These are phyloP conservation scores for Epicampocera succincta DNA, from an alignment of 2,888 invertebrate genomes.

Conservation along the genomic window DNA sequence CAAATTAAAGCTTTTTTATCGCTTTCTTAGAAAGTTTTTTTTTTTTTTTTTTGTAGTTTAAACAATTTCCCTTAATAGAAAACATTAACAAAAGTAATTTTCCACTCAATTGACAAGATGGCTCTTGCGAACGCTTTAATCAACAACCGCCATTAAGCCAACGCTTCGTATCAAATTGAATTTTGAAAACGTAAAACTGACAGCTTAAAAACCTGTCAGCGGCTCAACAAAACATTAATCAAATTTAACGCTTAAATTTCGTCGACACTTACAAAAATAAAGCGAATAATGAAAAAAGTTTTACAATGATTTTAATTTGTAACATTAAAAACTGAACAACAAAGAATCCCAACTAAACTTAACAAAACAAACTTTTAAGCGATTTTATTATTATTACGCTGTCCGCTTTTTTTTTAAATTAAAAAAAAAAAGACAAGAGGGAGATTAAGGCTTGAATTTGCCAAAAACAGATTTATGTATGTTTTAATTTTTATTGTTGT, in stretches of 20 bases:
- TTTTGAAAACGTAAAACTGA: constrained; percentile 55
- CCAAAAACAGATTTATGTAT: constrained; percentile 47
- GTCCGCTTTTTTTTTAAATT: constrained; percentile 16
- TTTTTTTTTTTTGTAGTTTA: constrained; percentile 17
- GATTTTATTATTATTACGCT: constrained; percentile 12
- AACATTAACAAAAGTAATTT: constrained; percentile 52
- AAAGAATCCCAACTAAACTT: neutral
- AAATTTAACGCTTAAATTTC: constrained; percentile 62
- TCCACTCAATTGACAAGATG: constrained; percentile 58
- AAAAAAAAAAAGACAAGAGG: neutral
- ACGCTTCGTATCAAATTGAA: constrained; percentile 23
- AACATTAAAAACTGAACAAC: neutral
- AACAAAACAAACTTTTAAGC: constrained; percentile 11
- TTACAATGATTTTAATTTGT: constrained; percentile 36
- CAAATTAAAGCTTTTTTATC: neutral
- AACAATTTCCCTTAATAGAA: constrained; percentile 10
- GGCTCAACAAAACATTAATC: constrained; percentile 66
- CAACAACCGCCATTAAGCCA: constrained; percentile 31
- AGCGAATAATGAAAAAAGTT: constrained; percentile 20
- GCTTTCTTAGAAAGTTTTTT: neutral
- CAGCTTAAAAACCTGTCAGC: constrained; percentile 68
- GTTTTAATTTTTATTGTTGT: neutral
- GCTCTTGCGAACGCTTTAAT: constrained; percentile 21
- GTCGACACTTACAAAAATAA: constrained; percentile 6
- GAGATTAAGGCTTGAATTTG: constrained; percentile 45